phyloP scores from a whole-genome alignment of 2,888 invertebrate genomes.

The Adelognathus sp. region DNA sequence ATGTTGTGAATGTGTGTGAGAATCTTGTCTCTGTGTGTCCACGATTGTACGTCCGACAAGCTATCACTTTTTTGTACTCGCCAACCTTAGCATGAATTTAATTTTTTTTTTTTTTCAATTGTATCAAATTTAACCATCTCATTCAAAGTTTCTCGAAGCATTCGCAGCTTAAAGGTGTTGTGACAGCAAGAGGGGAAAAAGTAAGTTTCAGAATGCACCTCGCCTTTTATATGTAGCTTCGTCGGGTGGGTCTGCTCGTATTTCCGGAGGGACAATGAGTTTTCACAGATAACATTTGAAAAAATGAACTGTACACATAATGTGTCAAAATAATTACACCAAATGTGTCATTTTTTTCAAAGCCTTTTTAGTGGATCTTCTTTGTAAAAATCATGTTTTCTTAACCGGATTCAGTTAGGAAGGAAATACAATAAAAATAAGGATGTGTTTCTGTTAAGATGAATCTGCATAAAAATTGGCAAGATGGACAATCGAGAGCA shows the following conservation, averaged over 20 bases:
- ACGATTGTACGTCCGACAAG: background rate
- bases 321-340: no score
- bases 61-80: conserved; percentile 2
- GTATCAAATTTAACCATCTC: background rate
- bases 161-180: background rate
- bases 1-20: conserved; percentile 25
- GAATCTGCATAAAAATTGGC: no score
- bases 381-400: no score
- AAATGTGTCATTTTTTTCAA: no score
- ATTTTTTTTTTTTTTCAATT: background rate
- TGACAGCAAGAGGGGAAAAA: background rate
- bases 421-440: no score
- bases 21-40: conserved; percentile 9
- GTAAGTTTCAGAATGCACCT: background rate
- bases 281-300: background rate
- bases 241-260: no score
- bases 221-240: background rate
- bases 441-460: no score
- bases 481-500: no score
- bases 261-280: background rate
- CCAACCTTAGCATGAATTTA: background rate
- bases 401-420: no score
- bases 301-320: no score
- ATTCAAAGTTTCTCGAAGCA: background rate
- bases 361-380: no score